A percentile compares a stretch with the other conserved stretches of the same genome.
These are phyloP conservation scores for Neodiprion fabricii DNA, from an alignment of 1,140 invertebrate genomes.

Conservation along the genomic window DNA sequence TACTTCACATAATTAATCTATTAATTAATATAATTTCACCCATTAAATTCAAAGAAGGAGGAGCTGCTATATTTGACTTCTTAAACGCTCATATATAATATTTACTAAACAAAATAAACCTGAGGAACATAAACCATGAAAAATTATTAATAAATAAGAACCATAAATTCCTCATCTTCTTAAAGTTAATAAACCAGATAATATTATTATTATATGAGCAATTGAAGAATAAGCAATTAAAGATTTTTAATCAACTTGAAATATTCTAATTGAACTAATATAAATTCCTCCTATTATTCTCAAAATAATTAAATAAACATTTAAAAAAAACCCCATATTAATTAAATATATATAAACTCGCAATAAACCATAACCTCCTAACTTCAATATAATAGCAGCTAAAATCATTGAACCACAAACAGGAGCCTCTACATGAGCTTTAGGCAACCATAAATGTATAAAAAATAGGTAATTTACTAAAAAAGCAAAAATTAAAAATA, in stretches of 20 bases:
- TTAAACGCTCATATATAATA: slow-evolving; percentile 66
- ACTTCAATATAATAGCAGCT: too few species aligned
- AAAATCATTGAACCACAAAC: slow-evolving; percentile 64
- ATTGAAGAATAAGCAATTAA: too few species aligned
- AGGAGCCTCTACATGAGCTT: slow-evolving; percentile 78
- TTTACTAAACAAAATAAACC: slow-evolving; percentile 73
- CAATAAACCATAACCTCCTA: too few species aligned
- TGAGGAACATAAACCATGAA: slow-evolving; percentile 72
- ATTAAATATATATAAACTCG: too few species aligned
- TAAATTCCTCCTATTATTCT: too few species aligned
- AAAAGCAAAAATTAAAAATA: slow-evolving; percentile 67
- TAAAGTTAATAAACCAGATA: slow-evolving; percentile 22
- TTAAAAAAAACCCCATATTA: too few species aligned
- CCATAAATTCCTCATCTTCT: slow-evolving; percentile 58
- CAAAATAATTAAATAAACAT: too few species aligned
- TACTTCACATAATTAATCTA: slow-evolving; percentile 20
- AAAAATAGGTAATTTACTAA: slow-evolving; percentile 75
- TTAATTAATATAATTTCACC: slow-evolving; percentile 68
- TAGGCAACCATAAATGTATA: slow-evolving; percentile 74
- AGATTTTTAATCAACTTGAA: too few species aligned
- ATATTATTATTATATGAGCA: too few species aligned
- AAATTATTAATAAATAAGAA: slow-evolving; percentile 67
- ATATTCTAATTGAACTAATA: too few species aligned
- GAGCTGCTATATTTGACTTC: slow-evolving; percentile 53
- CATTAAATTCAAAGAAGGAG: slow-evolving; percentile 50